Conservation (phyloP, 2,888 invertebrate species). For the Chalcosyrphus nemorum region DNA sequence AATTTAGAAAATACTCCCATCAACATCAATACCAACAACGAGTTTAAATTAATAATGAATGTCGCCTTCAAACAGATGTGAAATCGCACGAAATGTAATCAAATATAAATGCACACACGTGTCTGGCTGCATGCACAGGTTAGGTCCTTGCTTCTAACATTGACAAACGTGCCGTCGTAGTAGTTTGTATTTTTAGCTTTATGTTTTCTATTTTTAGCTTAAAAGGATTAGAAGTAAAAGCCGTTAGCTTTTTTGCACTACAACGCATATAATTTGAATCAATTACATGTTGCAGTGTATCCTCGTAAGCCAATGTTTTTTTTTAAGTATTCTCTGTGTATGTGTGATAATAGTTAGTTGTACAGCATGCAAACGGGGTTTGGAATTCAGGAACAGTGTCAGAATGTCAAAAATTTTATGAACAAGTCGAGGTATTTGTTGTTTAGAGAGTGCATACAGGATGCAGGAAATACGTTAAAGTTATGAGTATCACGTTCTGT, state of each 20-base stretch:
- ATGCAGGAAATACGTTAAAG: background rate
- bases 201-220: too few relatives aligned
- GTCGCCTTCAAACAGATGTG: background rate
- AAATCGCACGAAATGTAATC: conserved; percentile 9
- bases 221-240: background rate
- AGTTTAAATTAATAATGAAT: background rate
- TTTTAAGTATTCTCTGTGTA: background rate
- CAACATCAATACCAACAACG: background rate
- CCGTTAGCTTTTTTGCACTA: background rate
- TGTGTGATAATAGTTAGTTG: background rate
- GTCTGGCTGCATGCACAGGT: background rate
- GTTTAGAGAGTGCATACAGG: background rate
- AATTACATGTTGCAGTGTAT: background rate
- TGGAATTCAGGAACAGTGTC: background rate
- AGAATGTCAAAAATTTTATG: too few relatives aligned
- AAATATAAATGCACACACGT: background rate
- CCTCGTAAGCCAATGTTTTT: background rate
- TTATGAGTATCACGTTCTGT: background rate
- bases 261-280: background rate
- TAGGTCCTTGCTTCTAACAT: background rate
- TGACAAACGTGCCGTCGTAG: background rate
- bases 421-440: background rate
- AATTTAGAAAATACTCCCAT: conserved; percentile 3
- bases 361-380: background rate
- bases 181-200: background rate